Evolutionary conservation across 2,797 vertebrate genomes (phyloP).

Genomic region (Phylloscopus collybita): DNA sequence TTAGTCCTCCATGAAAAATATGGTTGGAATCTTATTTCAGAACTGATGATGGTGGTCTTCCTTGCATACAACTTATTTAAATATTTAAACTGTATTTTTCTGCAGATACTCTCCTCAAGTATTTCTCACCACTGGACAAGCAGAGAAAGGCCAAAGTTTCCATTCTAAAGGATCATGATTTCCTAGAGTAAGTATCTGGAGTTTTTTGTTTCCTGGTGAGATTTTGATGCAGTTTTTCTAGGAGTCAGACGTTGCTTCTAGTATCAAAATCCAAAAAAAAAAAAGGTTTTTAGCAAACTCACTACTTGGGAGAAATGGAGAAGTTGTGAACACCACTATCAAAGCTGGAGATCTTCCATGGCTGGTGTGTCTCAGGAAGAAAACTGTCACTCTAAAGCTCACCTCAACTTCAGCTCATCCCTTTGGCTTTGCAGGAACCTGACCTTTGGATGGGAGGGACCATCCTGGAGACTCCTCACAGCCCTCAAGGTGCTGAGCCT

Average conservation of each 20-base stretch:
- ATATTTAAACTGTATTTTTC: background rate
- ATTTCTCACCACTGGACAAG: conserved; percentile 78
- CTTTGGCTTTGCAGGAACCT: conserved; percentile 81
- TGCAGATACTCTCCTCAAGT: conserved; percentile 77
- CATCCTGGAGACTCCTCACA: conserved; percentile 90
- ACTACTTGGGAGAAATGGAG: background rate
- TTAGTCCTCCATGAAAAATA: background rate
- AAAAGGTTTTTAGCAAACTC: background rate
- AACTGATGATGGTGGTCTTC: background rate
- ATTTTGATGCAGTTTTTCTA: background rate
- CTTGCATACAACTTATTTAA: background rate
- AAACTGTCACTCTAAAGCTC: background rate
- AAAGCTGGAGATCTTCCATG: background rate
- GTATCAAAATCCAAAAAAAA: background rate
- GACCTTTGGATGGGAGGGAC: conserved; percentile 88
- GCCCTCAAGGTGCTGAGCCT: conserved; percentile 85
- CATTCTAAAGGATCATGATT: conserved; percentile 84
- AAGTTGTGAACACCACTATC: background rate
- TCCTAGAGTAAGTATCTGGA: conserved; percentile 81
- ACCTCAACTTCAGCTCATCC: background rate
- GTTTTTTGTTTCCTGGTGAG: background rate
- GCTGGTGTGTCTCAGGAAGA: background rate
- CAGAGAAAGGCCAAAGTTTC: conserved; percentile 86
- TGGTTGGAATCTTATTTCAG: background rate
- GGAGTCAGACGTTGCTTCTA: background rate